phyloP scores from a whole-genome alignment of 2,113 vertebrate species.

The Varanus salvator region DNA sequence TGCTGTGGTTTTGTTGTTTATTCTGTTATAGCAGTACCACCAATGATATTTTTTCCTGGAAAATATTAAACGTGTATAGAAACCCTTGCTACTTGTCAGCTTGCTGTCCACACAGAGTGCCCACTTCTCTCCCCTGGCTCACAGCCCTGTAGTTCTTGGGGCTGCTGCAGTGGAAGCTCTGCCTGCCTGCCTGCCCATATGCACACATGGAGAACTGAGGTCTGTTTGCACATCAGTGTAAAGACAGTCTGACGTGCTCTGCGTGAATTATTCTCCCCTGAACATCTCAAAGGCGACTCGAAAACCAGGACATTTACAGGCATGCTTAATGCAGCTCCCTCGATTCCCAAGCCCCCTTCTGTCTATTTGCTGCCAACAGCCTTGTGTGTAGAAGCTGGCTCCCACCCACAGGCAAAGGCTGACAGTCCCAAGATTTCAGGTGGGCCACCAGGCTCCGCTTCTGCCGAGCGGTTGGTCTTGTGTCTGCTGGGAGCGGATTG shows the following conservation, averaged over 20 bases:
- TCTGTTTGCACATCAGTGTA: background rate
- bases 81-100: background rate
- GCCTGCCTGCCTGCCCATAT: too few species aligned
- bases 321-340: background rate
- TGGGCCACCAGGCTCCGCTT: background rate
- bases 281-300: background rate
- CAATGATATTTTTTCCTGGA: background rate
- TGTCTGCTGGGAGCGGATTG: background rate
- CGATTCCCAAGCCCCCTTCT: background rate
- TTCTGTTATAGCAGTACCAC: too few species aligned
- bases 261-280: background rate
- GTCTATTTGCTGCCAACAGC: background rate
- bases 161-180: background rate
- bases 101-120: background rate
- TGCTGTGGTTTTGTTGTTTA: background rate
- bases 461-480: background rate
- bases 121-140: too few species aligned
- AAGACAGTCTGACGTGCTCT: background rate
- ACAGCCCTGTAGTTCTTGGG: too few species aligned
- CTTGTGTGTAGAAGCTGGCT: background rate
- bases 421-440: too few species aligned
- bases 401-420: background rate
- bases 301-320: background rate
- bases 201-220: background rate
- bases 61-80: background rate